A percentile compares a stretch with the other conserved stretches of the same genome.
These are phyloP conservation scores for Polypedilum vanderplanki DNA, from an alignment of 1,140 invertebrate species.

Conservation along the genomic window DNA sequence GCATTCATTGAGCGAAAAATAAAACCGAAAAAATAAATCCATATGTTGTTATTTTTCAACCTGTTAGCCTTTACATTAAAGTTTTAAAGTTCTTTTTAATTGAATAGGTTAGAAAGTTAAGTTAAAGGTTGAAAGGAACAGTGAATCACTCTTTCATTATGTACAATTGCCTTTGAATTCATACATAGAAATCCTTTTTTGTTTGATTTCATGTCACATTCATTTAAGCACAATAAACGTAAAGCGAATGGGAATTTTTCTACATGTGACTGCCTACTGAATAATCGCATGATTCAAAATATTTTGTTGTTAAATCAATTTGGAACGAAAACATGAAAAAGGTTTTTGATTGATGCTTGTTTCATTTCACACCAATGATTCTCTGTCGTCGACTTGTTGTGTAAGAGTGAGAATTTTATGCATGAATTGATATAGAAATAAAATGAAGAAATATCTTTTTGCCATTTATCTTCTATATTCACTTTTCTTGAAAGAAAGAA, in stretches of 20 bases:
- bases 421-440: no score
- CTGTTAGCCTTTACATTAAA: slow-evolving; percentile 9
- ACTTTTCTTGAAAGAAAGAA: no score
- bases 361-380: not conserved
- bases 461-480: no score
- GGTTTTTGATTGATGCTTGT: slow-evolving; percentile 15
- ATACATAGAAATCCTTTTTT: not conserved
- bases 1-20: not conserved
- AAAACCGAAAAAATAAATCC: not conserved
- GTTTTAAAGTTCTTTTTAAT: not conserved
- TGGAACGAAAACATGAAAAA: slow-evolving; percentile 7
- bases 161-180: no score
- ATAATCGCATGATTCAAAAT: slow-evolving; percentile 8
- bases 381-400: no score
- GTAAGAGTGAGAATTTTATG: no score
- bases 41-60: not conserved
- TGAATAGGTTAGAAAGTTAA: not conserved
- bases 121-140: not conserved
- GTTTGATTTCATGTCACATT: not conserved
- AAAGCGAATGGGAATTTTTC: not conserved
- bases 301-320: slow-evolving; percentile 1
- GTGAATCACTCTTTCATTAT: no score
- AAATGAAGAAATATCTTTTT: no score
- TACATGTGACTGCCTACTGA: not conserved
- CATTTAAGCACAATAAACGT: not conserved